Evolutionary conservation across 2,888 invertebrate genomes (phyloP), one percentile per base, ranked within the genome.

Genomic region (Magallana nippona): DNA sequence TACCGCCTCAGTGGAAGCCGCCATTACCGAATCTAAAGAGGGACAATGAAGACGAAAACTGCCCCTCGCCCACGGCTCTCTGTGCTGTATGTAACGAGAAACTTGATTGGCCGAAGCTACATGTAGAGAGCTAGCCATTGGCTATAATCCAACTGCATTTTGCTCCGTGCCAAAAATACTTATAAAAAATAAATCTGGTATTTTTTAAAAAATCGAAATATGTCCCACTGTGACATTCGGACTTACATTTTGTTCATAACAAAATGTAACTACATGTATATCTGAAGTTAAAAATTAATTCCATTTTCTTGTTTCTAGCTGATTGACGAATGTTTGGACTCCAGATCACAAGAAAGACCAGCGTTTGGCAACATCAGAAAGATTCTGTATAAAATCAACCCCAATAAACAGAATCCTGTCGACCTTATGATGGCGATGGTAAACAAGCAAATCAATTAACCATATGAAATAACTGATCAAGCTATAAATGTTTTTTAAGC

Each of bases 361-460:
- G 86, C 86, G 2, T 92, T 91, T 88, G 91, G 91, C 1, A 60
- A 80, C 17, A 82, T 91, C 56, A 90, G 91, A 86, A 91, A 89
- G 79, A 89, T 87, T 1, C 58, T 92, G 1, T 87, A 89, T 19
- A 88, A 85, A 77, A 92, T 93, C 56, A 92, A 92, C 86, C 93
- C 93, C 10, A 89, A 89, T 83, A 92, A 91, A 84, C 85, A 91
- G 84, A 92, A 92, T 77, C 90, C 92, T 1, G 91, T 93, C 1
- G 92, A 93, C 82, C 86, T 92, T 8, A 92, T 93, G 91, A 92
- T 92, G 92, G 87, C 88, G n/a, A 93, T 92, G 91, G 92, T 92
- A 86, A 83, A 88, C 82, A 2, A 44, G 32, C 32, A 32, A 32
- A 32, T 5, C 5, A 32, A 32, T 32, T 32, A 32, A 32, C 32